A percentile compares a stretch with the other conserved stretches of the same genome.
Conservation (phyloP, 92 coral and sea anemone species). For the Phymanthus crucifer region DNA sequence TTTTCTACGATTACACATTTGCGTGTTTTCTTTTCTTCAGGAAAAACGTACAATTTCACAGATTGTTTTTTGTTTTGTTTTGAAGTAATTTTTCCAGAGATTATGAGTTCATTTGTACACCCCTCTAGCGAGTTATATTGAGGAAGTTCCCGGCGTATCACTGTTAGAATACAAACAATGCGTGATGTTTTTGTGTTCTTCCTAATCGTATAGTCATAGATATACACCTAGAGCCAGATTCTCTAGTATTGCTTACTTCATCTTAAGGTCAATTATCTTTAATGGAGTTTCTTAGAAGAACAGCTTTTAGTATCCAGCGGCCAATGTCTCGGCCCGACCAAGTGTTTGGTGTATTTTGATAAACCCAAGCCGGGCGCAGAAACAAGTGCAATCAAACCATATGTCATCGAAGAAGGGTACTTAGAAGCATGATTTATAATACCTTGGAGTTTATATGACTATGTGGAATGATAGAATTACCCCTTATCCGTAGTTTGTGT, state of each 20-base stretch:
- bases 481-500: slow-evolving; percentile 21
- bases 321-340: not conserved
- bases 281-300: slow-evolving; percentile 9
- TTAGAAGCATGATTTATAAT: slow-evolving; percentile 9
- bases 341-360: not conserved
- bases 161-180: not conserved
- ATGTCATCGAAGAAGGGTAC: slow-evolving; percentile 22
- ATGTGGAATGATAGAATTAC: slow-evolving; percentile 9
- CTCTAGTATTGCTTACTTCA: not conserved
- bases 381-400: not conserved
- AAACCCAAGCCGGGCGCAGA: slow-evolving; percentile 2
- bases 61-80: not conserved
- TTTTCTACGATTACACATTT: not conserved
- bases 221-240: slow-evolving; percentile 2
- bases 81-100: not conserved
- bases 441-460: slow-evolving; percentile 14
- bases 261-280: slow-evolving; percentile 8
- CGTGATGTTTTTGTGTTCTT: not conserved
- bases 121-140: not conserved
- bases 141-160: not conserved
- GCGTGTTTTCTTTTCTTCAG: not conserved
- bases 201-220: not conserved
- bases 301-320: slow-evolving; percentile 8
- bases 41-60: not conserved
- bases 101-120: not conserved